phyloP scores from a whole-genome alignment of 2,113 vertebrate species.

The human (Homo sapiens) region DNA sequence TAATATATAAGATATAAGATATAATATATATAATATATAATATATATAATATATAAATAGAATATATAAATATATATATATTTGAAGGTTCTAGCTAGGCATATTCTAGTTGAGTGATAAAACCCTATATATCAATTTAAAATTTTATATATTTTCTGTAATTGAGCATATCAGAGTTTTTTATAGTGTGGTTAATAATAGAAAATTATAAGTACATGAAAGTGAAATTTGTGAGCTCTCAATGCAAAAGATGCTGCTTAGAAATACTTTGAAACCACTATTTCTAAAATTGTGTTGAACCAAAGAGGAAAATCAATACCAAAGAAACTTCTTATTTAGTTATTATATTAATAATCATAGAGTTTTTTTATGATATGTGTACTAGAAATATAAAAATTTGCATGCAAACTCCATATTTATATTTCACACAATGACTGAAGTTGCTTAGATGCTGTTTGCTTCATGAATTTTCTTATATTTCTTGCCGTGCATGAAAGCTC shows the following conservation, averaged over 20 bases:
- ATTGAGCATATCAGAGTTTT: background rate
- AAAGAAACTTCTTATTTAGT: background rate
- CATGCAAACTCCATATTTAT: background rate
- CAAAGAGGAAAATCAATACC: background rate
- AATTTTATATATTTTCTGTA: background rate
- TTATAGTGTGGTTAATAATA: background rate
- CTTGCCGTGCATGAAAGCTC: background rate
- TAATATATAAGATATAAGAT: no score
- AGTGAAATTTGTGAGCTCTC: slow-evolving; percentile 29
- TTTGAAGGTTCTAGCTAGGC: background rate
- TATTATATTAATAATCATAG: background rate
- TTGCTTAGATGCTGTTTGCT: background rate
- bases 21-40: no score
- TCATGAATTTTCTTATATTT: background rate
- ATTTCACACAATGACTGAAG: background rate
- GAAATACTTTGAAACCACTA: background rate
- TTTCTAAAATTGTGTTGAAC: slow-evolving; percentile 43
- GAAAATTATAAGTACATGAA: background rate
- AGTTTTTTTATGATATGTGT: background rate
- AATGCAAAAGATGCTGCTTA: background rate
- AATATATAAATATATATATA: background rate
- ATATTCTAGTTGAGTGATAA: slow-evolving; percentile 14
- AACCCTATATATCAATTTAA: background rate
- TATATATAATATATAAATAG: no score
- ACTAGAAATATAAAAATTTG: background rate